Conservation (phyloP, 2,797 vertebrate species). For the Sarcophilus harrisii region DNA sequence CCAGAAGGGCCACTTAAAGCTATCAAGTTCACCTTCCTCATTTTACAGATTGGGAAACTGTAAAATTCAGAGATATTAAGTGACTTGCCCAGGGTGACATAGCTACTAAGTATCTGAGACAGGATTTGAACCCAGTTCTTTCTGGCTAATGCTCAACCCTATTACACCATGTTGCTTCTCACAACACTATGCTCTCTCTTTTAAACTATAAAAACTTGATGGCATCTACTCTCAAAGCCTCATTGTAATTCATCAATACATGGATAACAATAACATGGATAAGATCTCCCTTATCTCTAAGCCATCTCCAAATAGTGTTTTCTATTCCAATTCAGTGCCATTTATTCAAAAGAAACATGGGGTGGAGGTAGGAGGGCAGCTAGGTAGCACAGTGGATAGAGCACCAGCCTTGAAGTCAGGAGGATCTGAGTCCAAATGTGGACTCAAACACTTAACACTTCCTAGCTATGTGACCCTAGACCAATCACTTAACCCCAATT, state of each 20-base stretch:
- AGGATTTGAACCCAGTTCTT: background rate
- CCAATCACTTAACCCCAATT: too few relatives aligned
- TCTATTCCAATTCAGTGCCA: background rate
- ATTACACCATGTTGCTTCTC: background rate
- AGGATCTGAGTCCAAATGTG: too few relatives aligned
- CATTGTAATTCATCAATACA: background rate
- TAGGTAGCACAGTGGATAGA: too few relatives aligned
- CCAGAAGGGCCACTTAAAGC: background rate
- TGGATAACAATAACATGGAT: background rate
- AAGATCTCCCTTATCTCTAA: background rate
- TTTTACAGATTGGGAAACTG: background rate
- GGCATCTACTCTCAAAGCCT: background rate
- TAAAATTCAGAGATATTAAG: background rate
- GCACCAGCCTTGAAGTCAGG: too few relatives aligned
- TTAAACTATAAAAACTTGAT: background rate
- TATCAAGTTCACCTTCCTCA: background rate
- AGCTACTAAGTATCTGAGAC: background rate
- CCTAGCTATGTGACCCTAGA: too few relatives aligned
- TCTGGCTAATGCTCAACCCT: background rate
- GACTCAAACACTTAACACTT: too few relatives aligned
- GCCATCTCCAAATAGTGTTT: background rate
- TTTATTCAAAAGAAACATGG: background rate
- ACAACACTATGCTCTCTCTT: background rate
- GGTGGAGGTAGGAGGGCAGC: too few relatives aligned
- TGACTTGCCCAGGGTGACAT: background rate